Evolutionary conservation across 2,888 invertebrate genomes (phyloP).

Genomic region (Heliconius ismenius): DNA sequence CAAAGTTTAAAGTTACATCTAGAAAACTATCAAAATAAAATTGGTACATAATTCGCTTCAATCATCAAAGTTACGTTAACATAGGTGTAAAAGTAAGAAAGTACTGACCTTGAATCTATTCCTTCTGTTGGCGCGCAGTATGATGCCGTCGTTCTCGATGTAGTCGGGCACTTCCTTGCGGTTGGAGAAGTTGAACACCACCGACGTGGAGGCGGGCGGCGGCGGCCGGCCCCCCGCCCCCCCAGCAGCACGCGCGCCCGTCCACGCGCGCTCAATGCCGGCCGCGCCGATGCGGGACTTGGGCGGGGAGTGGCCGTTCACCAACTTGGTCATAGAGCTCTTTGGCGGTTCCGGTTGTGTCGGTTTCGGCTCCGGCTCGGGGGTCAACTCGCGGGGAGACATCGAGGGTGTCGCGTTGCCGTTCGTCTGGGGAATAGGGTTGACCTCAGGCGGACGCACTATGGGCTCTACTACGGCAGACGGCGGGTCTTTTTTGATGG

Average conservation of each 20-base stretch:
- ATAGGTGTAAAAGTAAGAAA: not conserved
- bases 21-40: not conserved
- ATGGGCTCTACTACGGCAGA: slow-evolving; percentile 73
- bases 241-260: slow-evolving; percentile 53
- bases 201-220: slow-evolving; percentile 83
- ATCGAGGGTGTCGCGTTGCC: slow-evolving; percentile 32
- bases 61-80: not conserved
- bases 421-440: slow-evolving; percentile 44
- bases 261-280: slow-evolving; percentile 69
- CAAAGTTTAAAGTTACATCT: not conserved
- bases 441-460: slow-evolving; percentile 59
- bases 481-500: slow-evolving; percentile 56
- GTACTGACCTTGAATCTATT: slow-evolving; percentile 88
- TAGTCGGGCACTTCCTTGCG: slow-evolving; percentile 94
- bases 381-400: slow-evolving; percentile 40
- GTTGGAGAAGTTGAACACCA: slow-evolving; percentile 93
- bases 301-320: slow-evolving; percentile 54
- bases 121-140: slow-evolving; percentile 84
- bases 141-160: slow-evolving; percentile 93
- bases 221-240: slow-evolving; percentile 52
- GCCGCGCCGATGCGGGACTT: slow-evolving; percentile 54
- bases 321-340: slow-evolving; percentile 45
- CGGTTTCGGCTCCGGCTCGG: slow-evolving; percentile 43
- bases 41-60: not conserved
- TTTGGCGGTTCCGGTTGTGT: slow-evolving; percentile 37